Base-by-base conservation (phyloP, 2,888 invertebrate species). In the Venusia cambrica region DNA sequence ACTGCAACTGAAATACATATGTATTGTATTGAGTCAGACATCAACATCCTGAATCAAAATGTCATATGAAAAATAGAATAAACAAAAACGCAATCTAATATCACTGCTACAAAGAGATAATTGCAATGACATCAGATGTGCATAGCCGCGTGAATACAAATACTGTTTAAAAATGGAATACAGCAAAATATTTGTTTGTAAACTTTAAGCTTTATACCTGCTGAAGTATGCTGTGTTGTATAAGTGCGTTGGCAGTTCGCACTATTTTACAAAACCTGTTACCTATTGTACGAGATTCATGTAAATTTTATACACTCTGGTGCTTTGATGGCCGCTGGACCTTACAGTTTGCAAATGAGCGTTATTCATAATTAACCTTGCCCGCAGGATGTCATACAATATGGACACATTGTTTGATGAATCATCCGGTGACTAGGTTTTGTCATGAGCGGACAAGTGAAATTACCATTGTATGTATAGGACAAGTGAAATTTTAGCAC, bases 321-420 rank as follows among this genome's bases (percentile, higher is more conserved):
- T 5, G 9, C 14, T 33, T 12, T 38, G n/a, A 20, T 29, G n/a
- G 7, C n/a, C 29, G 5, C 5, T 4, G 4, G 4, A 15, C 24
- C 24, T 33, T 12, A 30, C 12, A 5, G n/a, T 28, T 30, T 35
- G 26, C 26, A 39, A 39, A 39, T 39, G 31, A 40, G 21, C 31
- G 31, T 35, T 35, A 35, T 25, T 40, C 19, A 15, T 40, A 40
- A 40, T 40, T 40, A 40, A 40, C 40, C 40, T 40, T 40, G 40
- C 35, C 30, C 22, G 40, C 40, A 40, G 40, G 40, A 40, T 40
- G 35, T 32, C 35, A 35, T 5, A 35, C 27, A 39, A 30, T 30
- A 34, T 17, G 17, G 21, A 11, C 27, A 22, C 12, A 39, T 39
- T 34, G 36, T 36, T 17, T 4, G 25, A 15, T 40, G 40, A 40